Conservation (phyloP, 2,113 vertebrate genomes). For the Pagrus major region DNA sequence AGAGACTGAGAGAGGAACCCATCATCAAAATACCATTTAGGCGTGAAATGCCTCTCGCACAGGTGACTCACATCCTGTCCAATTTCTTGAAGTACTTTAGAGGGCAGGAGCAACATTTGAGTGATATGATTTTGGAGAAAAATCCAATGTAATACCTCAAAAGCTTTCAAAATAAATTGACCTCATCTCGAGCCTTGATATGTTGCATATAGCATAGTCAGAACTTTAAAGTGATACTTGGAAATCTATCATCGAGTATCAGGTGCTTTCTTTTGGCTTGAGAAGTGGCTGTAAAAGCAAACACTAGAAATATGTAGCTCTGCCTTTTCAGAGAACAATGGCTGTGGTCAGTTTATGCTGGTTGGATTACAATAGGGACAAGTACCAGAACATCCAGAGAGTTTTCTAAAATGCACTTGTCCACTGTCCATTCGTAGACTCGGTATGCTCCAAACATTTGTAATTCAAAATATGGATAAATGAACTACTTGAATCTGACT, state of each 20-base stretch:
- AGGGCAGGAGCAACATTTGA: slow-evolving; percentile 14
- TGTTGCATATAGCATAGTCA: not conserved
- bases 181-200: not conserved
- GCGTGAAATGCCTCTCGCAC: slow-evolving; percentile 32
- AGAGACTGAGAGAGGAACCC: slow-evolving; percentile 2
- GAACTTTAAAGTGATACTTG: not conserved
- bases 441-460: not conserved
- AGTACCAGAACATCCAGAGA: not conserved
- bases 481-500: not conserved
- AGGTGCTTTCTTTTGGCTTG: not conserved
- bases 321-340: not conserved
- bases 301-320: not conserved
- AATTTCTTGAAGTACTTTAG: slow-evolving; percentile 21
- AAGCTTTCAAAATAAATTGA: slow-evolving; percentile 26
- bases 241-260: not conserved
- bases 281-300: not conserved
- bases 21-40: slow-evolving; percentile 34
- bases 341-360: no score
- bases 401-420: not conserved
- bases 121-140: slow-evolving; percentile 8
- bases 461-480: not conserved
- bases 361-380: not conserved
- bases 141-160: not conserved
- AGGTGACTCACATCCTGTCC: slow-evolving; percentile 19
- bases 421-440: not conserved